These are phyloP conservation scores for Cyprinodon variegatus DNA, from an alignment of 2,113 vertebrate species.

Conservation along the genomic window DNA sequence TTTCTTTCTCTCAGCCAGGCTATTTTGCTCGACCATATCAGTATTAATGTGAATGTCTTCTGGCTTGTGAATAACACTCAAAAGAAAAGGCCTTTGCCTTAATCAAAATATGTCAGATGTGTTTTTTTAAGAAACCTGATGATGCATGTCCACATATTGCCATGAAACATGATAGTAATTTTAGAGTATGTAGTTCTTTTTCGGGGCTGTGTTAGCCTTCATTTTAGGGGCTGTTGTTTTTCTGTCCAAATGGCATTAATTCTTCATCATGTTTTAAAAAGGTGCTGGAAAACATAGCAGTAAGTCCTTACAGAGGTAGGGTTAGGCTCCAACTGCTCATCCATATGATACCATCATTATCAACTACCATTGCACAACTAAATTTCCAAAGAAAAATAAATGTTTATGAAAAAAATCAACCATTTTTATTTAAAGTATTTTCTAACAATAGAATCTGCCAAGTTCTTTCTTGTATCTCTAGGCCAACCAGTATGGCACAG, in stretches of 20 bases:
- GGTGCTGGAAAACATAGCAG: constrained; percentile 28
- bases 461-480: constrained; percentile 40
- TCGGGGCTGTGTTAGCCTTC: constrained; percentile 8
- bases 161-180: constrained; percentile 30
- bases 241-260: constrained; percentile 34
- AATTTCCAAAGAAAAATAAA: constrained; percentile 8
- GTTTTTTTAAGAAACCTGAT: constrained; percentile 21
- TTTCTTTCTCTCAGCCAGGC: constrained; percentile 61
- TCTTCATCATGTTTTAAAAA: constrained; percentile 25
- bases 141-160: constrained; percentile 21
- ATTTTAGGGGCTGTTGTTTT: constrained; percentile 18
- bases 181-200: constrained; percentile 21
- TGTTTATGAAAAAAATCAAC: constrained; percentile 40
- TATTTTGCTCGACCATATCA: constrained; percentile 68
- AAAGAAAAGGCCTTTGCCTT: constrained; percentile 57
- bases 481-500: constrained; percentile 56
- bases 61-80: constrained; percentile 66
- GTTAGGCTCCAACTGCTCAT: constrained; percentile 54
- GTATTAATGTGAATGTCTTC: constrained; percentile 81
- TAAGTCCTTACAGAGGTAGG: constrained; percentile 18
- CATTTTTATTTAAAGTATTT: constrained; percentile 50
- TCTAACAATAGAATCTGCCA: constrained; percentile 46
- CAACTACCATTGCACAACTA: constrained; percentile 18
- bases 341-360: constrained; percentile 25
- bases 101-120: constrained; percentile 72